phyloP scores from a whole-genome alignment of 2,888 invertebrate species.

The Pachydiplax longipennis region DNA sequence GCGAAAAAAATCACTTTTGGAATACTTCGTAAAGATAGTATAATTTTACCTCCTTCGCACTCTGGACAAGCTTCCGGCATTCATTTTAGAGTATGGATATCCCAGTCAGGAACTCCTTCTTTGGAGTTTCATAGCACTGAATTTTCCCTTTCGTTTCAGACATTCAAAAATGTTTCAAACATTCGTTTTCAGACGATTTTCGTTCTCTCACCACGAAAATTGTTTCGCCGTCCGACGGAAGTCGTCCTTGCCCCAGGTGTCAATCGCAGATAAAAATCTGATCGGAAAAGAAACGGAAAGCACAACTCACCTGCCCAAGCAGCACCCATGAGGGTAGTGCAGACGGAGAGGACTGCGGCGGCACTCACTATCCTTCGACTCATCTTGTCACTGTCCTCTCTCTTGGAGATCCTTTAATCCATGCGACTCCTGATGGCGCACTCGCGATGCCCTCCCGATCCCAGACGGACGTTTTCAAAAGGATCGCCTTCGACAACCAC shows the following conservation, averaged over 20 bases:
- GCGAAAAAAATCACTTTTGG: no score
- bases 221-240: no score
- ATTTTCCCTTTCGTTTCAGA: no score
- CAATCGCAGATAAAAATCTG: background rate
- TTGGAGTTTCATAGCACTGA: no score
- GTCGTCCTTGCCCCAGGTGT: background rate
- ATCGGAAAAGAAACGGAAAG: background rate
- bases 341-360: conserved; percentile 13
- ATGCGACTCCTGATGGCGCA: background rate
- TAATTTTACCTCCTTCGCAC: no score
- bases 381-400: background rate
- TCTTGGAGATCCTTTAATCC: conserved; percentile 7
- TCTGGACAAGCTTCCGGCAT: no score
- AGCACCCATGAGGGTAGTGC: conserved; percentile 1
- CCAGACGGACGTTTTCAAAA: background rate
- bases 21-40: no score
- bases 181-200: no score
- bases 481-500: background rate
- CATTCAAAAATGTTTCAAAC: no score
- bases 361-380: background rate
- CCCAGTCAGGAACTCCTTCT: no score
- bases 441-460: background rate
- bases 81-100: no score
- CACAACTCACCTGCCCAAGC: conserved; percentile 20
- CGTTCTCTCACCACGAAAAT: no score